These are phyloP conservation scores for Catharus bicknelli DNA, from an alignment of 2,113 vertebrate genomes.

Conservation along the genomic window DNA sequence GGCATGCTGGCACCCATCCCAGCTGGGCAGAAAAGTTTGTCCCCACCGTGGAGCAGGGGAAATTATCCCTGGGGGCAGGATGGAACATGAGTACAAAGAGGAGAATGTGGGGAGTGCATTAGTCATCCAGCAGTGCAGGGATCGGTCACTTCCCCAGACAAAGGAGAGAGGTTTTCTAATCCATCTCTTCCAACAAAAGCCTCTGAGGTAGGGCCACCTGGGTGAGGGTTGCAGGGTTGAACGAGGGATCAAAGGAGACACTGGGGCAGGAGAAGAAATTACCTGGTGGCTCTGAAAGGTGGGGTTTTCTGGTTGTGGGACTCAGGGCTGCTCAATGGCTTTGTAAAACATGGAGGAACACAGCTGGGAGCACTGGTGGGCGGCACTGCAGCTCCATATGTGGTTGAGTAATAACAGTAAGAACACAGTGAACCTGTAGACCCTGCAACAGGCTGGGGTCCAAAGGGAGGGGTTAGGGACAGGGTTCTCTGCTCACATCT, in stretches of 20 bases:
- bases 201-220: not conserved
- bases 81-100: not conserved
- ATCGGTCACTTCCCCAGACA: not conserved
- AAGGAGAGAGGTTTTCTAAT: not conserved
- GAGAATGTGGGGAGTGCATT: not conserved
- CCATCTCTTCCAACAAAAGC: not conserved
- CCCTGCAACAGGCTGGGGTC: not conserved
- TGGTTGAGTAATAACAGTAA: slow-evolving; percentile 22
- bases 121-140: not conserved
- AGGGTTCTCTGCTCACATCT: not conserved
- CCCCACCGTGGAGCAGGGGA: not conserved
- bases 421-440: not conserved
- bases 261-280: not conserved
- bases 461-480: not conserved
- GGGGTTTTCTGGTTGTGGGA: not conserved
- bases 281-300: rapidly evolving
- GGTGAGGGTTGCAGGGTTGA: rapidly evolving
- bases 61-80: not conserved
- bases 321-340: not conserved
- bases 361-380: not conserved
- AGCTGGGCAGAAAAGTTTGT: not conserved
- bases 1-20: not conserved
- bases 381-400: not conserved
- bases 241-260: not conserved
- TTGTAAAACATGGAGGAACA: not conserved